Evolutionary conservation across 2,888 invertebrate species (phyloP).

Genomic region (Prosopocoilus inquinatus): DNA sequence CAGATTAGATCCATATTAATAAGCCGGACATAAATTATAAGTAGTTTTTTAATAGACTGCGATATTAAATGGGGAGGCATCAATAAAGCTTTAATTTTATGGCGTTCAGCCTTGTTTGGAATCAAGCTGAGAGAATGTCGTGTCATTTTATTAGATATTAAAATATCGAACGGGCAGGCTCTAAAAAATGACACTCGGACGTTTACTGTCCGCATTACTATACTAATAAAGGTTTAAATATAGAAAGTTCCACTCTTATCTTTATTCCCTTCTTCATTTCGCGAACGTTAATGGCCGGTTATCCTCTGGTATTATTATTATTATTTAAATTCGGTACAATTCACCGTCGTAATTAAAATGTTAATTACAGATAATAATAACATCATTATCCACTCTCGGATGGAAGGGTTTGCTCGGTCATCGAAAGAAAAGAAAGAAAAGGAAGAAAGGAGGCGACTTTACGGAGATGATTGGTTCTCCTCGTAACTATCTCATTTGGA

Average conservation of each 20-base stretch:
- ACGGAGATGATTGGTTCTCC: too few species aligned
- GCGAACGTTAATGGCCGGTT: neutral
- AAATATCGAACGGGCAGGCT: constrained; percentile 43
- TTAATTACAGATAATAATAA: too few species aligned
- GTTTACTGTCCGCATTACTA: constrained; percentile 35
- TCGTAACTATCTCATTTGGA: too few species aligned
- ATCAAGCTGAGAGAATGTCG: constrained; percentile 43
- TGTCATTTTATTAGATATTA: constrained; percentile 48
- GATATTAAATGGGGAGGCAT: constrained; percentile 31
- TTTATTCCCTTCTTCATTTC: constrained; percentile 1
- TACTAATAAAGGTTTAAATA: constrained; percentile 21
- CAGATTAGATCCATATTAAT: constrained; percentile 29
- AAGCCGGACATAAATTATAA: constrained; percentile 25
- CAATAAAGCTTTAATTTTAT: constrained; percentile 41
- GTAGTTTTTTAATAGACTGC: constrained; percentile 34
- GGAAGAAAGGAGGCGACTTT: too few species aligned
- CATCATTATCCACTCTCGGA: too few species aligned
- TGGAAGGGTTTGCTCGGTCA: too few species aligned
- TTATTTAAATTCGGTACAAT: too few species aligned
- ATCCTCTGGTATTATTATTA: too few species aligned
- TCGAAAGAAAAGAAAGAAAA: too few species aligned
- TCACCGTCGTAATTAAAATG: too few species aligned
- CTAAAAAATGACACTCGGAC: constrained; percentile 43
- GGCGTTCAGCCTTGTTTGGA: constrained; percentile 38
- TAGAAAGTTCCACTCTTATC: constrained; percentile 17